Evolutionary conservation across 2,113 vertebrate species (phyloP), one percentile per base, ranked within the genome.

Genomic region (Pseudopipra pipra): DNA sequence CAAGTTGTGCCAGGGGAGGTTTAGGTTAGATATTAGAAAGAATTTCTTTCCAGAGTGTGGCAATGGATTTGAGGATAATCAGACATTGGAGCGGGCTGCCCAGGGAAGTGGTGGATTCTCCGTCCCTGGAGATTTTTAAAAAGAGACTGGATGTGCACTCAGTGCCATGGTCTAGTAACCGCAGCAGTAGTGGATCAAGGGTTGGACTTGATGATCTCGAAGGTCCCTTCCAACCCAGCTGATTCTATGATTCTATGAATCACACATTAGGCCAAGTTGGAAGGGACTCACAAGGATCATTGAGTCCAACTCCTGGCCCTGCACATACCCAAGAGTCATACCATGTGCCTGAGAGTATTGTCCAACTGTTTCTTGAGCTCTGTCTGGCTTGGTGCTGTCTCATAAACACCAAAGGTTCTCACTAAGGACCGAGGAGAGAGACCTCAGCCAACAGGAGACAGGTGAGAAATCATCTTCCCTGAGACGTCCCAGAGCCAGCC

Each of bases 341-440:
- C 21, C 55, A 58, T 14, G 21, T 58, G 55, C 21, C 31, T 58
- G 31, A 58, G 33, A n/a, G 55, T 58, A n/a, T 22, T 14, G 13
- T 23, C 8, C 33, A n/a, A n/a, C 33, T 23, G 33, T 14, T 58
- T n/a, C 55, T n/a, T 22, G 55, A n/a, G 13, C 20, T 58, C 55
- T 58, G 3, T 14, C 55, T n/a, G 55, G 7, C 49, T 51, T 33
- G 52, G 52, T 28, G 52, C 28, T 54, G 12, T n/a, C 55, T 51
- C 28, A 14, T 49, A 55, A 61, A 55, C 1, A 1, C 11, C 35
- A 49, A 37, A 49, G 27, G 22, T 16, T 59, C 31, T 78, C 41
- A 61, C 11, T 0, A 0, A 44, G 51, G 22, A 25, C 18, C 1
- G 0, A 87, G 84, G 61, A 70, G 12, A 73, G 37, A 31, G 39